Evolutionary conservation across 2,888 invertebrate species (phyloP).

Genomic region (Drosophila prolongata): DNA sequence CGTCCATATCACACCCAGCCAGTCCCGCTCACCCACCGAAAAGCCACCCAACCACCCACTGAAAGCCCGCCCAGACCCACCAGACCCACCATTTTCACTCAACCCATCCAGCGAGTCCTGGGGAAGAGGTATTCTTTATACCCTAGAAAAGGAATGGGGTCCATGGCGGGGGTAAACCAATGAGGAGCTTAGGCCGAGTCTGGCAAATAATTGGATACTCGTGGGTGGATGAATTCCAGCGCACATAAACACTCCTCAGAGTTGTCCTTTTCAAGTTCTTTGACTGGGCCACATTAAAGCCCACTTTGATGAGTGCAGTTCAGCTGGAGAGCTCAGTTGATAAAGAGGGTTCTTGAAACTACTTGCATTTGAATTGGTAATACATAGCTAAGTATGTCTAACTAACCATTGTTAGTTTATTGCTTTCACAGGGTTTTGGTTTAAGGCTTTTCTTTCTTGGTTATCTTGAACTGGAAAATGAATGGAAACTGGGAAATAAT

Average conservation of each 20-base stretch:
- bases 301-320: constrained; percentile 27
- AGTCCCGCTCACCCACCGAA: constrained; percentile 29
- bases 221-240: constrained; percentile 35
- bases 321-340: background rate
- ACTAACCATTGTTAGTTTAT: constrained; percentile 11
- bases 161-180: constrained; percentile 32
- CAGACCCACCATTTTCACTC: background rate
- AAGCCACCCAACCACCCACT: background rate
- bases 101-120: constrained; percentile 25
- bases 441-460: too few species aligned
- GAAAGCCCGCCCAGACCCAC: background rate
- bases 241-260: constrained; percentile 35
- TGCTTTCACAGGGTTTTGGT: background rate
- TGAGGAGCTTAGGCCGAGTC: constrained; percentile 44
- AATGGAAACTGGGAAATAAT: too few species aligned
- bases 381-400: constrained; percentile 1
- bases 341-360: constrained; percentile 10
- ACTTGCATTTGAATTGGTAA: constrained; percentile 17
- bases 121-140: constrained; percentile 40
- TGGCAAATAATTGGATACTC: constrained; percentile 45
- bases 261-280: constrained; percentile 36
- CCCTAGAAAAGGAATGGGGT: constrained; percentile 17
- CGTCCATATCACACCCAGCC: constrained; percentile 63
- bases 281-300: constrained; percentile 37
- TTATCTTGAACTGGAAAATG: too few species aligned